Conservation (phyloP, 1,140 invertebrate species). For the Myzus persicae region DNA sequence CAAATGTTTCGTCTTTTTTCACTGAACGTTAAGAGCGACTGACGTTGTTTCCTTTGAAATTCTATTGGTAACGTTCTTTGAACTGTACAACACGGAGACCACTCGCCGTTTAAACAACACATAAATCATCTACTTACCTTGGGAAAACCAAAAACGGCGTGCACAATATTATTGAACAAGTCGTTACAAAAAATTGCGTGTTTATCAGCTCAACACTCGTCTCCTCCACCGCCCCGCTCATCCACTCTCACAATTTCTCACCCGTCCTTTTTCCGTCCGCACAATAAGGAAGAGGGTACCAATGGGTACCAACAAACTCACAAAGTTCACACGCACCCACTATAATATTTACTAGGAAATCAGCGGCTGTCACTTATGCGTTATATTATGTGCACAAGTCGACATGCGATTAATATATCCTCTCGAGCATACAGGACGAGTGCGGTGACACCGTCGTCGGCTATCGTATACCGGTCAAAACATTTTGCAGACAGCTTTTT, state of each 20-base stretch:
- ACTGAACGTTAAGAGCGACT: background rate
- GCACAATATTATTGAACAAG: background rate
- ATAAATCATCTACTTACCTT: background rate
- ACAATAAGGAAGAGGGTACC: background rate
- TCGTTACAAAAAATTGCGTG: background rate
- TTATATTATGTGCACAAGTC: background rate
- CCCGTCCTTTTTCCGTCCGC: background rate
- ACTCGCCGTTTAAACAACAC: background rate
- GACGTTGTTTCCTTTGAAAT: background rate
- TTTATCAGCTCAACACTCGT: background rate
- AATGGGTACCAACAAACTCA: background rate
- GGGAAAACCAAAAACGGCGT: background rate
- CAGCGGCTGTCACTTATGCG: background rate
- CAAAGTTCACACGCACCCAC: background rate
- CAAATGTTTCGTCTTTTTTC: background rate
- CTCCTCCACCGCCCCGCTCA: background rate
- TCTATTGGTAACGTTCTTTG: background rate
- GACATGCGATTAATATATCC: background rate
- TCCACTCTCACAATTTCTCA: background rate
- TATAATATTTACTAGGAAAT: background rate
- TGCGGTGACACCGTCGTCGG: background rate
- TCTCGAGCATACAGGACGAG: accelerated
- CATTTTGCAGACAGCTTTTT: background rate
- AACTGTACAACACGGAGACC: background rate
- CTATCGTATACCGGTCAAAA: background rate